Conservation (phyloP, 1,140 invertebrate species). For the Oryctes rhinoceros region DNA sequence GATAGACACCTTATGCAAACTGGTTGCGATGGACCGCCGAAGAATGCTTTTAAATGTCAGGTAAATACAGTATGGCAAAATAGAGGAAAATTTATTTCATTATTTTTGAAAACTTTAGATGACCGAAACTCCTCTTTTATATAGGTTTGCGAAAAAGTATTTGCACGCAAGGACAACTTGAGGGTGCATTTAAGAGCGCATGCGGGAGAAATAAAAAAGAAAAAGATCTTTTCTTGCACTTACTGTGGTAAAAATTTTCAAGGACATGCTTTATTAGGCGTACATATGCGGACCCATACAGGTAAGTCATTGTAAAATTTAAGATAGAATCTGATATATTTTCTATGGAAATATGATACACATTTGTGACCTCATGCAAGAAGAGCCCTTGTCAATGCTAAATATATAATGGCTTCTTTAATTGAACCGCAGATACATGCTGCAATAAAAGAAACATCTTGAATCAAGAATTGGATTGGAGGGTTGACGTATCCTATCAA, state of each 20-base stretch:
- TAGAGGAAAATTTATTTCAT: not conserved
- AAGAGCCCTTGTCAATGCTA: no score
- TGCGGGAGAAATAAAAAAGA: slow-evolving; percentile 71
- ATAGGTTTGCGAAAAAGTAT: slow-evolving; percentile 77
- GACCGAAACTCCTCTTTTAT: slow-evolving; percentile 41
- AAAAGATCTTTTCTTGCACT: slow-evolving; percentile 71
- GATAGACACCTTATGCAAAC: slow-evolving; percentile 78
- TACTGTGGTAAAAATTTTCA: slow-evolving; percentile 77
- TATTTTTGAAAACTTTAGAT: not conserved
- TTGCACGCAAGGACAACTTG: slow-evolving; percentile 80
- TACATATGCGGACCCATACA: slow-evolving; percentile 77
- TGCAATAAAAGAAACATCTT: no score
- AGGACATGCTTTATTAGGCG: slow-evolving; percentile 71
- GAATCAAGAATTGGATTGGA: no score
- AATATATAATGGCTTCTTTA: no score
- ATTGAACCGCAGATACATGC: no score
- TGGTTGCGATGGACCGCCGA: slow-evolving; percentile 72
- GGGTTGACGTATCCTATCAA: no score
- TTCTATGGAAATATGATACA: no score
- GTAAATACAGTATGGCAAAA: slow-evolving; percentile 58
- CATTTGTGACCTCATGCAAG: no score
- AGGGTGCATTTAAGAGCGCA: slow-evolving; percentile 79
- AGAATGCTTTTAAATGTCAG: slow-evolving; percentile 68
- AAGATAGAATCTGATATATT: not conserved
- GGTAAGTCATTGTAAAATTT: slow-evolving; percentile 57